Evolutionary conservation across 2,113 vertebrate species (phyloP).

Genomic region (Gnathonemus longibarbis): DNA sequence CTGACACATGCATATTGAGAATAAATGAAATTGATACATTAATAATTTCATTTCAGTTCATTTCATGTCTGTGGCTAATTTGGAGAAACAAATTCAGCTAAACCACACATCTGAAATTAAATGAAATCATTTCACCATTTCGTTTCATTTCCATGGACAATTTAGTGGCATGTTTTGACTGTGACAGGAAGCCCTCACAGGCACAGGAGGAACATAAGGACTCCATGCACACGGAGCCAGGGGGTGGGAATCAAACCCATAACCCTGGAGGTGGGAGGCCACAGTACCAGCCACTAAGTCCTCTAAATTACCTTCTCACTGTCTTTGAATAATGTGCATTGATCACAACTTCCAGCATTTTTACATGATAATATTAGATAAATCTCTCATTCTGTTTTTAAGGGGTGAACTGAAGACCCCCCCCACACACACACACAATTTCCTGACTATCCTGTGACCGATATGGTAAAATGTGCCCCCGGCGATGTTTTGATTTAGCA

Average conservation of each 20-base stretch:
- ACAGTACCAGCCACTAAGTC: neutral
- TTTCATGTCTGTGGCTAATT: neutral
- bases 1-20: no score
- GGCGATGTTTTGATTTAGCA: neutral
- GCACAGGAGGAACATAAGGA: neutral
- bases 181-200: neutral
- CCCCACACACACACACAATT: neutral
- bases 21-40: neutral
- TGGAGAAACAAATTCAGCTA: neutral
- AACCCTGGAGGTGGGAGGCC: neutral
- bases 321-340: neutral
- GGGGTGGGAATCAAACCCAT: neutral
- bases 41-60: neutral
- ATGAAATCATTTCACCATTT: neutral
- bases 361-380: neutral
- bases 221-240: neutral
- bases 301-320: neutral
- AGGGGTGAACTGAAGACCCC: neutral
- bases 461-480: neutral
- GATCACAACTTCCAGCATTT: neutral
- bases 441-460: neutral
- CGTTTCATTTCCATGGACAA: neutral
- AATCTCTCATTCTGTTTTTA: neutral
- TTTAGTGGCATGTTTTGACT: neutral
- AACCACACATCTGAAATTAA: neutral